Conservation (phyloP, 2,113 vertebrate species). For the Nycticryphes semicollaris region DNA sequence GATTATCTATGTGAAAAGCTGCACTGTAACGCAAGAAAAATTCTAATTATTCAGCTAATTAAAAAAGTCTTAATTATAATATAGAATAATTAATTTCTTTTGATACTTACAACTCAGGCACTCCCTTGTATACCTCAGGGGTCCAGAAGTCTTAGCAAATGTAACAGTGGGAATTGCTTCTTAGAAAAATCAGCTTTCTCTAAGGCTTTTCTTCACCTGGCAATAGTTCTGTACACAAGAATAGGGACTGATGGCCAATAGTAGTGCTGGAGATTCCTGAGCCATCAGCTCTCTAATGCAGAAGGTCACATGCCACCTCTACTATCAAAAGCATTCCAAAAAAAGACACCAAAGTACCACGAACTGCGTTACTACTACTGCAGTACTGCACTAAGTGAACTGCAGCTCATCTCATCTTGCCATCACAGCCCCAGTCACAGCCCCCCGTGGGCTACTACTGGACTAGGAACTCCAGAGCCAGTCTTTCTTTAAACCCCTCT, state of each 20-base stretch:
- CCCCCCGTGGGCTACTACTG: neutral
- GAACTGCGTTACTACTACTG: neutral
- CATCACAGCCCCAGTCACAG: neutral
- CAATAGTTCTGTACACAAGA: neutral
- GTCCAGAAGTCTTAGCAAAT: neutral
- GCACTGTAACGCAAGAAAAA: neutral
- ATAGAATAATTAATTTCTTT: conserved; percentile 65
- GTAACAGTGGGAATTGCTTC: conserved; percentile 31
- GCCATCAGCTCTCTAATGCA: conserved; percentile 4
- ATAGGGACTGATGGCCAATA: neutral
- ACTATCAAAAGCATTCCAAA: conserved; percentile 45
- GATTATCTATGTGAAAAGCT: neutral
- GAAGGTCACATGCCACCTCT: conserved; percentile 33
- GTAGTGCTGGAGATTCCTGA: neutral
- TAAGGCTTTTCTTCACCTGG: neutral
- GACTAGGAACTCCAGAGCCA: neutral
- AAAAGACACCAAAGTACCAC: conserved; percentile 45
- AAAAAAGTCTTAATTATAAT: conserved; percentile 63
- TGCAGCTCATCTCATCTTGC: neutral
- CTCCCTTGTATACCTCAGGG: conserved; percentile 43
- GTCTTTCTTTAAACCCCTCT: neutral
- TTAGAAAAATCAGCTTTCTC: neutral
- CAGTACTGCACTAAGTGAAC: neutral
- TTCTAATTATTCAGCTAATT: conserved; percentile 57
- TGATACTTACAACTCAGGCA: conserved; percentile 65